Conservation (phyloP, 2,888 invertebrate species). For the Noctua pronuba region DNA sequence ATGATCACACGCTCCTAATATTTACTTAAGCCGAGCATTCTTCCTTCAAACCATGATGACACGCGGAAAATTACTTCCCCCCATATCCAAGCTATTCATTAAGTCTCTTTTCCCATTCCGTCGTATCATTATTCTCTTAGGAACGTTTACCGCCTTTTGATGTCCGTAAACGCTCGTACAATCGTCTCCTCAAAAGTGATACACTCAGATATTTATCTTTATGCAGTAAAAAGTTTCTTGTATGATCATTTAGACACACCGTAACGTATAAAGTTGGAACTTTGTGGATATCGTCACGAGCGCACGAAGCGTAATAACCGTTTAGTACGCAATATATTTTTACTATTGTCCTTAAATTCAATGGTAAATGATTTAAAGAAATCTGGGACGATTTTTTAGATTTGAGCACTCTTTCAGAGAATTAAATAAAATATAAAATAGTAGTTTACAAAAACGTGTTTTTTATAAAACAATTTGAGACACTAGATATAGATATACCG, state of each 20-base stretch:
- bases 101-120: slow-evolving; percentile 31
- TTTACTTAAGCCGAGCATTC: slow-evolving; percentile 65
- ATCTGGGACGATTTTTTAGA: slow-evolving; percentile 10
- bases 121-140: slow-evolving; percentile 43
- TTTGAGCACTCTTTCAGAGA: not conserved
- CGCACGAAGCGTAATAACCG: slow-evolving; percentile 37
- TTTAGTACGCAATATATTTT: slow-evolving; percentile 55
- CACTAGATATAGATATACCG: slow-evolving; percentile 46
- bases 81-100: slow-evolving; percentile 42
- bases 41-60: slow-evolving; percentile 15
- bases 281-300: slow-evolving; percentile 55
- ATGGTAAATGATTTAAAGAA: slow-evolving; percentile 32
- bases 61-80: slow-evolving; percentile 38
- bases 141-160: slow-evolving; percentile 40
- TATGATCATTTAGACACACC: slow-evolving; percentile 45
- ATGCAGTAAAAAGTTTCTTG: slow-evolving; percentile 46
- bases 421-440: not conserved
- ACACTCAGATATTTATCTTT: slow-evolving; percentile 56
- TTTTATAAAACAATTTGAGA: slow-evolving; percentile 1
- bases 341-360: slow-evolving; percentile 56
- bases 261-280: slow-evolving; percentile 45
- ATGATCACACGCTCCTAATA: slow-evolving; percentile 71
- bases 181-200: slow-evolving; percentile 35
- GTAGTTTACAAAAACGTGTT: slow-evolving; percentile 1
- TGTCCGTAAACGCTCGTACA: slow-evolving; percentile 22